Percentiles rank a stretch among this genome's conserved stretches.
phyloP scores from a whole-genome alignment of 2,797 vertebrate genomes.

The Luscinia luscinia region DNA sequence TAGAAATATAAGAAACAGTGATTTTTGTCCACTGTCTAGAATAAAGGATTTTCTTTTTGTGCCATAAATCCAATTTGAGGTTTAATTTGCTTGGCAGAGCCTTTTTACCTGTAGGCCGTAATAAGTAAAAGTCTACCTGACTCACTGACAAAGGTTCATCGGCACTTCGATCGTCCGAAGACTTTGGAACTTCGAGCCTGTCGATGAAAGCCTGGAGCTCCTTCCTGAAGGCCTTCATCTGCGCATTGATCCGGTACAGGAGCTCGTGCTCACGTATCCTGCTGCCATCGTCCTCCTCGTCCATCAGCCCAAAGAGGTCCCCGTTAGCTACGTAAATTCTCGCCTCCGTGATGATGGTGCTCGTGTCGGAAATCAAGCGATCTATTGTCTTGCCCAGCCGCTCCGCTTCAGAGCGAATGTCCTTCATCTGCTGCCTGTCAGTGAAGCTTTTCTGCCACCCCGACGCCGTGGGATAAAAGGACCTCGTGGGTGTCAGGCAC shows the following conservation, averaged over 20 bases:
- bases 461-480: conserved; percentile 86
- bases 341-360: conserved; percentile 96
- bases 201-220: conserved; percentile 98
- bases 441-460: conserved; percentile 94
- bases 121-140: conserved; percentile 83
- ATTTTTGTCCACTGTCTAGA: neutral
- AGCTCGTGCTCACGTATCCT: conserved; percentile 97
- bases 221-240: conserved; percentile 98
- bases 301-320: conserved; percentile 93
- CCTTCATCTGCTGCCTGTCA: conserved; percentile 97
- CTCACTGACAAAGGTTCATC: conserved; percentile 99
- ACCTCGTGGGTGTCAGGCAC: conserved; percentile 93
- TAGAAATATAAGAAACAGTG: neutral
- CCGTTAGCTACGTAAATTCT: conserved; percentile 93
- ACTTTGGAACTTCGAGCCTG: conserved; percentile 93
- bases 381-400: conserved; percentile 96
- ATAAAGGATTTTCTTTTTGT: neutral
- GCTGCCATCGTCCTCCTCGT: conserved; percentile 95
- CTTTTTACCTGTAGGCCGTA: conserved; percentile 71
- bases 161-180: conserved; percentile 86
- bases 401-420: conserved; percentile 96
- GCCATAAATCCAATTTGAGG: neutral
- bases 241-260: conserved; percentile 95
- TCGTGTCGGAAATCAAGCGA: conserved; percentile 94
- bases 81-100: conserved; percentile 28